phyloP scores from a whole-genome alignment of 1,140 invertebrate genomes.

The Pseudomyrmex gracilis region DNA sequence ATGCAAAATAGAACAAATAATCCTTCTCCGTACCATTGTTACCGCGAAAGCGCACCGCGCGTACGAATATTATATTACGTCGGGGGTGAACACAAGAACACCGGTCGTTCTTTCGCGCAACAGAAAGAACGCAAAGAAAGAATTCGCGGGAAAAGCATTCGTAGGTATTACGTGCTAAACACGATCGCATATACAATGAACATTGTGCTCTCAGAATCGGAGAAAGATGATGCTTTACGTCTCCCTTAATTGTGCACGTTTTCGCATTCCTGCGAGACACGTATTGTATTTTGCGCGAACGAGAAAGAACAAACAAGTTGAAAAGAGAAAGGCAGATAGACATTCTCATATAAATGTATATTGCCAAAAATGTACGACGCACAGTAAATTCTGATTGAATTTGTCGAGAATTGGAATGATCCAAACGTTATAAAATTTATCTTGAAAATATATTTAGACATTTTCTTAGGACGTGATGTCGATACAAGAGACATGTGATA shows the following conservation, averaged over 20 bases:
- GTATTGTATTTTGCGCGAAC: not conserved
- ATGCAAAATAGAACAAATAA: constrained; percentile 41
- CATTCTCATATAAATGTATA: too few relatives aligned
- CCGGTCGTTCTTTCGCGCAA: constrained; percentile 33
- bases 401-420: not conserved
- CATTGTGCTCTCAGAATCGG: constrained; percentile 28
- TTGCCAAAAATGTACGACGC: not conserved
- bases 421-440: not conserved
- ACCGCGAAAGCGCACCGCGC: constrained; percentile 28
- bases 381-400: not conserved
- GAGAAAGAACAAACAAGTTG: too few relatives aligned
- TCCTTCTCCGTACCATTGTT: constrained; percentile 31
- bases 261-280: constrained; percentile 30
- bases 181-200: constrained; percentile 18
- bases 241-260: constrained; percentile 45
- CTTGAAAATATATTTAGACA: not conserved
- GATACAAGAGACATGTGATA: constrained; percentile 1
- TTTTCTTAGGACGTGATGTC: not conserved
- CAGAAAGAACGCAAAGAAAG: not conserved
- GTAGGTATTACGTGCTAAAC: constrained; percentile 49
- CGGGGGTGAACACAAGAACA: constrained; percentile 49
- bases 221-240: constrained; percentile 27
- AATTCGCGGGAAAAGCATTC: not conserved
- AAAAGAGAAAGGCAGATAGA: too few relatives aligned
- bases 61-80: constrained; percentile 56